Evolutionary conservation across 2,797 vertebrate genomes (phyloP).

Genomic region (Leucoraja ocellata): DNA sequence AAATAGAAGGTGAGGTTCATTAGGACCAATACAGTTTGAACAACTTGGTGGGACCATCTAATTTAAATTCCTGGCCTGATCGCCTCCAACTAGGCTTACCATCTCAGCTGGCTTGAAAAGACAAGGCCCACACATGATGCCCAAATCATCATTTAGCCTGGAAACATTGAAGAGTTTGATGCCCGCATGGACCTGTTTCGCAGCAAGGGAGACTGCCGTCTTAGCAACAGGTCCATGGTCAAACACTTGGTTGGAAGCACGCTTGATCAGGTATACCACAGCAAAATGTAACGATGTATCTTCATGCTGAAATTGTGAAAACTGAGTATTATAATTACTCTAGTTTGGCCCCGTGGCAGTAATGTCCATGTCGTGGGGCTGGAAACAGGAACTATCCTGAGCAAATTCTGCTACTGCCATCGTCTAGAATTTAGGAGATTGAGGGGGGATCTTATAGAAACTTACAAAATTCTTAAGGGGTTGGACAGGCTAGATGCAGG

Average conservation of each 20-base stretch:
- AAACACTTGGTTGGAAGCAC: background rate
- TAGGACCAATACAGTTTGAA: background rate
- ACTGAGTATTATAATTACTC: background rate
- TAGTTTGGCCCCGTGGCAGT: no score
- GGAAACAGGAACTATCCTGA: no score
- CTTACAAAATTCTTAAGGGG: no score
- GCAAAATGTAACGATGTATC: background rate
- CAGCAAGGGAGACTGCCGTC: background rate
- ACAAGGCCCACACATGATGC: background rate
- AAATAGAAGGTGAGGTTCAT: background rate
- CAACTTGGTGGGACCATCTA: background rate
- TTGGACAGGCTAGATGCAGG: no score
- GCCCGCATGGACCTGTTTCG: background rate
- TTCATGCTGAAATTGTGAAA: background rate
- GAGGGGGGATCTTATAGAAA: no score
- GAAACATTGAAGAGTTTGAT: background rate
- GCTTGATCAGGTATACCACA: background rate
- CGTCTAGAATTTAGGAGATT: no score
- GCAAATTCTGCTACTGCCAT: no score
- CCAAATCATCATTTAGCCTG: background rate
- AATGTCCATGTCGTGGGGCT: no score
- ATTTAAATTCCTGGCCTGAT: background rate
- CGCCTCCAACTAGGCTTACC: background rate
- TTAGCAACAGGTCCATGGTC: background rate
- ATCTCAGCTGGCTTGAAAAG: background rate